Evolutionary conservation across 1,140 invertebrate genomes (phyloP).

Genomic region (Ectropis grisescens): DNA sequence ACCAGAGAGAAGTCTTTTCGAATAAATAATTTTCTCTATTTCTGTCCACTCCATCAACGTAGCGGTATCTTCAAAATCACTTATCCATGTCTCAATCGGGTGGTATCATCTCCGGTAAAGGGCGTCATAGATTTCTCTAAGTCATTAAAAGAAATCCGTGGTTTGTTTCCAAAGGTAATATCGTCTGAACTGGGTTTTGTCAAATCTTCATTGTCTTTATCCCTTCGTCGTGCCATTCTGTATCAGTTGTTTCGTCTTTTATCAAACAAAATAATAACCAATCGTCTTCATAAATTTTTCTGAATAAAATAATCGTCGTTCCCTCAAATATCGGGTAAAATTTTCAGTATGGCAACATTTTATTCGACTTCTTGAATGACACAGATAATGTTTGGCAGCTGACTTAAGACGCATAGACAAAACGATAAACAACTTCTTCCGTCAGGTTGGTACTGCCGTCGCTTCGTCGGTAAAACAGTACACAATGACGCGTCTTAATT

Average conservation of each 20-base stretch:
- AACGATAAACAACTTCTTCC: neutral
- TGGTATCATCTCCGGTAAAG: constrained; percentile 13
- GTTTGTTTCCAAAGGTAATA: neutral
- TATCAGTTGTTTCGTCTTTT: too few species aligned
- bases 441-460: too few species aligned
- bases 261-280: neutral
- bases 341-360: too few species aligned
- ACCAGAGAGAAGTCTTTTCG: constrained; percentile 6
- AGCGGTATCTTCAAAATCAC: constrained; percentile 12
- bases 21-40: constrained; percentile 11
- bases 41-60: constrained; percentile 5
- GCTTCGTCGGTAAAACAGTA: neutral
- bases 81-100: constrained; percentile 8
- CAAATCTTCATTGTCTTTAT: constrained; percentile 1
- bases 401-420: neutral
- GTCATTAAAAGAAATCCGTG: constrained; percentile 5
- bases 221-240: neutral
- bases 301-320: neutral
- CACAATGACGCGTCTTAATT: neutral
- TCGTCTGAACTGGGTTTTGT: neutral
- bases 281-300: neutral
- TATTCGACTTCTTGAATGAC: neutral
- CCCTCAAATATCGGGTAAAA: neutral
- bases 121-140: constrained; percentile 13
- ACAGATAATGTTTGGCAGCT: neutral